Evolutionary conservation across 2,113 vertebrate genomes (phyloP).

Genomic region (Pterocles burchelli): DNA sequence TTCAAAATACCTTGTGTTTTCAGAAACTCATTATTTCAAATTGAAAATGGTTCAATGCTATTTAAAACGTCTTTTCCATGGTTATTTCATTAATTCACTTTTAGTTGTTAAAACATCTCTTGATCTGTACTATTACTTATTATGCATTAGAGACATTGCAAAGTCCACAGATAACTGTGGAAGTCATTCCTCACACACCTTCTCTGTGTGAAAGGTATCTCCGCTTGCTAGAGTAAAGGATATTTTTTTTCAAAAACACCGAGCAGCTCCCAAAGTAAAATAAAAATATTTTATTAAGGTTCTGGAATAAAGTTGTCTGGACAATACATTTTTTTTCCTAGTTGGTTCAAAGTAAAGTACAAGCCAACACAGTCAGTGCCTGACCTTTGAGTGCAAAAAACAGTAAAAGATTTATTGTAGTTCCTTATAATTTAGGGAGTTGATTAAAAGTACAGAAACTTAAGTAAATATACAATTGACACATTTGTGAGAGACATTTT

Average conservation of each 20-base stretch:
- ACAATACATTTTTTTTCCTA: background rate
- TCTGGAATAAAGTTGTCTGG: background rate
- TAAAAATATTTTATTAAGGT: background rate
- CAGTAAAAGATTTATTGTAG: background rate
- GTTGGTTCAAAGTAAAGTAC: background rate
- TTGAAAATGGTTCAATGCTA: background rate
- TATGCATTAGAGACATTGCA: background rate
- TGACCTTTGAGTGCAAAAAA: background rate
- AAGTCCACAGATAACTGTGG: background rate
- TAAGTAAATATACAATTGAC: background rate
- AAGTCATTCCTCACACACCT: background rate
- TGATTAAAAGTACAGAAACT: background rate
- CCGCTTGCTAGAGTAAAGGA: background rate
- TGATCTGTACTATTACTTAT: background rate
- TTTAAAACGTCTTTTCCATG: background rate
- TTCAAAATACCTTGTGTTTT: background rate
- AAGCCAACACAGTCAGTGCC: background rate
- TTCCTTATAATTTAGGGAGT: fast-evolving
- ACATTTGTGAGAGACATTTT: background rate
- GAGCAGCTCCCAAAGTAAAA: background rate
- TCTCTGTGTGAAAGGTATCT: background rate
- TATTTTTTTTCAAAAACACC: background rate
- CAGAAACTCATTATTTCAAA: background rate
- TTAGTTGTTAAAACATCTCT: background rate
- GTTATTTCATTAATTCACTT: background rate